These are phyloP conservation scores for Arctocebus calabarensis DNA, from an alignment of 2,797 vertebrate genomes.

Conservation along the genomic window DNA sequence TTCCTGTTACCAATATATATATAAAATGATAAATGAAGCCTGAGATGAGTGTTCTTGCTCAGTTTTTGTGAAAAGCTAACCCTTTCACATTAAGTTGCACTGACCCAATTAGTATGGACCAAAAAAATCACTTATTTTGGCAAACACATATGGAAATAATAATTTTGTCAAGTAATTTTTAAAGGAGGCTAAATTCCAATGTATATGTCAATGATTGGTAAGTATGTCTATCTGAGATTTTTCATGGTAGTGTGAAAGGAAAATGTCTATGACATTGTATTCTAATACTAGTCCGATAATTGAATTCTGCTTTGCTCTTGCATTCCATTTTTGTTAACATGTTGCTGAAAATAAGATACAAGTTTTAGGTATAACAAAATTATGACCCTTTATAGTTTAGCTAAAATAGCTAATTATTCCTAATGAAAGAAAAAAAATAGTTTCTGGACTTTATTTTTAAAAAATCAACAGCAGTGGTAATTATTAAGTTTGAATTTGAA, in stretches of 20 bases:
- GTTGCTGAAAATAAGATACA: not conserved
- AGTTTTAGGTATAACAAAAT: conserved; percentile 32
- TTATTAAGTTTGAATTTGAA: not conserved
- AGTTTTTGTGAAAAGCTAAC: conserved; percentile 33
- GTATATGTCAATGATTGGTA: not conserved
- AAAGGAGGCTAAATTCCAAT: not conserved
- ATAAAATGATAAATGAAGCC: not conserved
- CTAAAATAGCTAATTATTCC: not conserved
- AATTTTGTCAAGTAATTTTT: not conserved
- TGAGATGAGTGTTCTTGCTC: not conserved
- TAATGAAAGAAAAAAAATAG: not conserved
- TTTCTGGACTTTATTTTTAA: not conserved
- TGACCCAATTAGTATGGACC: conserved; percentile 19
- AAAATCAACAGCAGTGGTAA: not conserved
- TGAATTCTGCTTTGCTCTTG: conserved; percentile 1
- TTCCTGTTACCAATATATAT: not conserved
- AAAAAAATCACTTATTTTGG: conserved; percentile 58
- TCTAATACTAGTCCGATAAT: not conserved
- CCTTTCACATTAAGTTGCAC: not conserved
- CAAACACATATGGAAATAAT: not conserved
- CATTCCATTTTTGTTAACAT: not conserved
- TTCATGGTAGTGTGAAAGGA: not conserved
- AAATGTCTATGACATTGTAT: not conserved
- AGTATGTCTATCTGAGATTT: not conserved
- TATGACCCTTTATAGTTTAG: not conserved